These are phyloP conservation scores for Anomalospiza imberbis DNA, from an alignment of 2,797 vertebrate species.

Conservation along the genomic window DNA sequence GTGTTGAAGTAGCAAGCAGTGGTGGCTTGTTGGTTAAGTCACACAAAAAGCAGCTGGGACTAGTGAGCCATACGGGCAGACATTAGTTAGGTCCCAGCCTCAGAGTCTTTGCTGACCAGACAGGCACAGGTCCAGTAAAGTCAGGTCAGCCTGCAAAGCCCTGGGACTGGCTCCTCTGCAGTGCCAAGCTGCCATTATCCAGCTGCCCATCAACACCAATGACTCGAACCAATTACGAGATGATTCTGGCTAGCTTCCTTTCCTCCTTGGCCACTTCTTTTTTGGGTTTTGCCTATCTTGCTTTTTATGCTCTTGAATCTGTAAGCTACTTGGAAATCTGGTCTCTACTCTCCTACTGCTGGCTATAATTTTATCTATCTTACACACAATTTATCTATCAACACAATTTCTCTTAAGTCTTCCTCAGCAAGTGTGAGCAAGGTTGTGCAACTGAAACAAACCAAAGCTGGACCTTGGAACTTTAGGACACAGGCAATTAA, in stretches of 20 bases:
- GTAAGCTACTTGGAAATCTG: neutral
- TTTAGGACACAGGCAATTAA: neutral
- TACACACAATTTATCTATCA: too few relatives aligned
- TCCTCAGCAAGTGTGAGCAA: neutral
- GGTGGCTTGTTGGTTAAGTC: neutral
- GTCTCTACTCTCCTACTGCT: neutral
- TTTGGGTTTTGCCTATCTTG: neutral
- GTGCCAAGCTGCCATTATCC: neutral
- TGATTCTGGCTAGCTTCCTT: neutral
- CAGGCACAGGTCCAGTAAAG: fast-evolving
- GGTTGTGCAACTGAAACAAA: neutral
- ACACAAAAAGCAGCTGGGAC: neutral
- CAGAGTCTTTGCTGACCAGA: neutral
- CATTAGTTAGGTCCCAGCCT: neutral
- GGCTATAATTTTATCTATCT: neutral
- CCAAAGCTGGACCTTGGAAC: neutral
- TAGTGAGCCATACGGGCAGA: neutral
- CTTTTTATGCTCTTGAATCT: neutral
- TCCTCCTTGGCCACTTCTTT: neutral
- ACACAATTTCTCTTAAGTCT: neutral
- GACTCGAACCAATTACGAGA: neutral
- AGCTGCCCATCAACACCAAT: neutral
- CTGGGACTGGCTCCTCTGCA: neutral
- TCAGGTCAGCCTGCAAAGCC: neutral
- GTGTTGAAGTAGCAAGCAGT: neutral